These are phyloP conservation scores for Leptinotarsa defecta DNA, from an alignment of 1,140 invertebrate genomes.

Conservation along the genomic window DNA sequence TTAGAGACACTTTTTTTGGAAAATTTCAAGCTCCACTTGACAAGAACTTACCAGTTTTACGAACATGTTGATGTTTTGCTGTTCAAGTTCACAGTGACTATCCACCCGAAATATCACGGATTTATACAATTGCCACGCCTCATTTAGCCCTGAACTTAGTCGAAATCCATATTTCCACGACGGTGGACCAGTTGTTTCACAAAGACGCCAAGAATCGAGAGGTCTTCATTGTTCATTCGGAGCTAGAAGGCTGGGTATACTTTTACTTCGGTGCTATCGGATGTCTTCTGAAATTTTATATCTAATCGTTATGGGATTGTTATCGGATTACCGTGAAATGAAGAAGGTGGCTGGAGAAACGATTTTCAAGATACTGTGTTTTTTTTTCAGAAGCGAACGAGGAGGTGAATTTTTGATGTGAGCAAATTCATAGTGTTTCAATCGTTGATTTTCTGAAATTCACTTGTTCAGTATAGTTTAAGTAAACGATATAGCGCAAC, in stretches of 20 bases:
- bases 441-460: no score
- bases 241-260: background rate
- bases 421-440: no score
- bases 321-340: no score
- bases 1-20: background rate
- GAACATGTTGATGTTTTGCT: slow-evolving; percentile 54
- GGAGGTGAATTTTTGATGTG: no score
- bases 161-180: slow-evolving; percentile 13
- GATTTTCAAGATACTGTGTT: no score
- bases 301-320: no score
- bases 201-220: background rate
- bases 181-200: slow-evolving; percentile 8
- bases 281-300: background rate
- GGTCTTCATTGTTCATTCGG: slow-evolving; percentile 11
- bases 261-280: slow-evolving; percentile 2
- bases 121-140: slow-evolving; percentile 26
- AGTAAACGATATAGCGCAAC: no score
- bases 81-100: slow-evolving; percentile 36
- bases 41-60: slow-evolving; percentile 54
- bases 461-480: no score
- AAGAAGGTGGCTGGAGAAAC: no score
- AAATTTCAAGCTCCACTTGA: slow-evolving; percentile 4
- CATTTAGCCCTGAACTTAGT: slow-evolving; percentile 25
- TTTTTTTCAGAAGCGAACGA: no score
- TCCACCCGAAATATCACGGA: slow-evolving; percentile 18